These are phyloP conservation scores for Polyommatus icarus DNA, from an alignment of 2,888 invertebrate genomes.

Conservation along the genomic window DNA sequence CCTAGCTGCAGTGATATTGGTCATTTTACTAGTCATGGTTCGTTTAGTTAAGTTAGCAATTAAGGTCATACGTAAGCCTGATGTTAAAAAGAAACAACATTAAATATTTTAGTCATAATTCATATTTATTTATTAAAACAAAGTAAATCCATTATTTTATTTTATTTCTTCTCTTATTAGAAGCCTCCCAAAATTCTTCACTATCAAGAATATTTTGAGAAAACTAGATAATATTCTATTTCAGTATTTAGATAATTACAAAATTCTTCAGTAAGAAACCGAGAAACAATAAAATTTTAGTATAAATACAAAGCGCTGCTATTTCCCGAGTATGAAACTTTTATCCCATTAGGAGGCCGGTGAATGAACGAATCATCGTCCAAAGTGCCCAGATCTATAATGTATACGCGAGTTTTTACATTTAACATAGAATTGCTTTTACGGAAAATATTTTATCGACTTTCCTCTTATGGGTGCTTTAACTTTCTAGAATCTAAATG, in stretches of 20 bases:
- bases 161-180: neutral
- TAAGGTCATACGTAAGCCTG: neutral
- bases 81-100: neutral
- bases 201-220: too few relatives aligned
- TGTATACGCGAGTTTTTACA: constrained; percentile 35
- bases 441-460: constrained; percentile 27
- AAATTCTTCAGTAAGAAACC: too few relatives aligned
- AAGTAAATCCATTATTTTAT: neutral
- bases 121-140: neutral
- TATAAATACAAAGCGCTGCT: neutral
- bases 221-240: too few relatives aligned
- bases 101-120: neutral
- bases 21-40: neutral
- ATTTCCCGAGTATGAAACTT: constrained; percentile 2
- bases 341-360: constrained; percentile 21
- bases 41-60: neutral
- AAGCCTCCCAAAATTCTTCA: too few relatives aligned
- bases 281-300: neutral
- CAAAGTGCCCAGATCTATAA: constrained; percentile 44
- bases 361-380: constrained; percentile 37
- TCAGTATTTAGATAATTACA: too few relatives aligned
- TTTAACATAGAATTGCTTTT: constrained; percentile 40
- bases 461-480: constrained; percentile 7
- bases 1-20: constrained; percentile 37
- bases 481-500: constrained; percentile 5